Evolutionary conservation across 2,113 vertebrate genomes (phyloP), one percentile per base, ranked within the genome.

Genomic region (Erpornis zantholeuca): DNA sequence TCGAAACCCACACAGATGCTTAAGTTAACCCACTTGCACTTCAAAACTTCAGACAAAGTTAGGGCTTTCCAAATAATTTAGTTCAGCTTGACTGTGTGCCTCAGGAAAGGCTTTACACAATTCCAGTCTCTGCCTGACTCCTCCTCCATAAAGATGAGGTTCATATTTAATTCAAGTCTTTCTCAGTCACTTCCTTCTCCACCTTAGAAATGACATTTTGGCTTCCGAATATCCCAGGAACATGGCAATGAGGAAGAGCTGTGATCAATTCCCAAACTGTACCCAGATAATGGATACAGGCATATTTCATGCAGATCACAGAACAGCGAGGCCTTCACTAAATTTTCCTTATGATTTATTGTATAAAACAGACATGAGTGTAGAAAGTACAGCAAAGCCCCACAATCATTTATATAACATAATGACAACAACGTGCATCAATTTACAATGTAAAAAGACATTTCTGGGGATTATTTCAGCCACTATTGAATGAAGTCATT

Each of bases 101-200:
- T 70, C 77, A 50, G 59, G 89, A 90, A 94, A 89, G 7, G 29
- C 11, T 90, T 79, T 33, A 61, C 36, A 61, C 12, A 7, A 92
- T 65, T 65, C 63, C 64, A 33, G 49, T 75, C 57, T 87, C 56
- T 56, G 36, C 54, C 42, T 63, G 36, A 81, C 73, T 96, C 66
- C 90, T 96, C 75, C 79, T 94, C 73, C 45, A 64, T 52, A 78
- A 80, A 94, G 65, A 96, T 80, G 49, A 93, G 19, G 77, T 9
- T 95, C 69, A 59, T 89, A 66, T 63, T 95, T 95, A 90, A 97
- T 93, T 96, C 59, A 56, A 53, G 76, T 24, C 13, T 56, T 45
- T 88, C 77, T 90, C 64, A 70, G 59, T 60, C 92, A 45, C 69
- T 91, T 97, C 85, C 66, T 57, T 47, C 64, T 79, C 87, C 7